Percentiles rank a stretch among this genome's conserved stretches.
Conservation (phyloP, 2,113 vertebrate genomes). For the Mus musculus region GRCm39 chr15:13336001-13336500, state of each 20-base stretch:
- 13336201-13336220: conserved; percentile 44
- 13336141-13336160: conserved; percentile 46
- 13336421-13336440: not conserved
- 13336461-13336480: not conserved
- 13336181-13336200: conserved; percentile 40
- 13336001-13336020: conserved; percentile 61
- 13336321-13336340: conserved; percentile 22
- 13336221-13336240: conserved; percentile 52
- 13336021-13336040: conserved; percentile 61
- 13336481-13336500: conserved; percentile 6
- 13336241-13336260: conserved; percentile 61
- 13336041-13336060: conserved; percentile 45
- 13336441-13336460: not conserved
- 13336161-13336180: conserved; percentile 59
- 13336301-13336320: conserved; percentile 42
- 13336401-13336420: not conserved
- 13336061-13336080: not conserved
- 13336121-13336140: conserved; percentile 40
- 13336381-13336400: conserved; percentile 23
- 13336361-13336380: not conserved
- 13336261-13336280: conserved; percentile 61
- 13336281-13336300: conserved; percentile 51
- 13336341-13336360: conserved; percentile 43
- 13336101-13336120: conserved; percentile 42
- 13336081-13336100: conserved; percentile 54